Conservation (phyloP, 2,113 vertebrate genomes). For the Progne subis region DNA sequence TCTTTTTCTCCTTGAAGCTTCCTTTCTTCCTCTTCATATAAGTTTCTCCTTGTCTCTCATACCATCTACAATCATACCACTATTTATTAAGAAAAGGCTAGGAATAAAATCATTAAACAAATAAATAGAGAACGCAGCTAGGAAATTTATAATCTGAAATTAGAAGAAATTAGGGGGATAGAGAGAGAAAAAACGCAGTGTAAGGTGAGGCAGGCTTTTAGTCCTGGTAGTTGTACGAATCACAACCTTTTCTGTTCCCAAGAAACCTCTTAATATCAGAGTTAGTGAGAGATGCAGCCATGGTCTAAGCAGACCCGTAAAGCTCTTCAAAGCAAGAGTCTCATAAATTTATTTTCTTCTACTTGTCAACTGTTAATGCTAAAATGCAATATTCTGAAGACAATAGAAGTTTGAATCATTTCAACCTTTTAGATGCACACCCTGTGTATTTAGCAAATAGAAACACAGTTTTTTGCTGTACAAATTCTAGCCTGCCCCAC, state of each 20-base stretch:
- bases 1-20: constrained; percentile 11
- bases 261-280: not conserved
- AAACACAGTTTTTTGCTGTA: not conserved
- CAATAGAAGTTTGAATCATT: constrained; percentile 20
- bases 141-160: not conserved
- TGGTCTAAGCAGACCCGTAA: not conserved
- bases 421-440: not conserved
- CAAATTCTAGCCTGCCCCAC: not conserved
- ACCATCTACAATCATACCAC: not conserved
- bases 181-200: not conserved
- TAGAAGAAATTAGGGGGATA: not conserved
- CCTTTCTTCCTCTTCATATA: not conserved
- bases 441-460: constrained; percentile 16
- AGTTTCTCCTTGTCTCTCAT: not conserved
- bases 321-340: not conserved
- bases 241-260: not conserved
- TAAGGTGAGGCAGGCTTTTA: not conserved
- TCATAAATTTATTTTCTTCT: constrained; percentile 19
- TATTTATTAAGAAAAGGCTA: not conserved
- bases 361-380: constrained; percentile 16
- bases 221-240: not conserved
- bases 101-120: not conserved
- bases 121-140: not conserved
- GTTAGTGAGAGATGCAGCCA: not conserved
- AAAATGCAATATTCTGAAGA: constrained; percentile 32